Evolutionary conservation across 30 jellyfish, hydroid and myxozoan genomes (phyloP), one percentile per base, ranked within the genome.

Genomic region (Aurelia sp.): DNA sequence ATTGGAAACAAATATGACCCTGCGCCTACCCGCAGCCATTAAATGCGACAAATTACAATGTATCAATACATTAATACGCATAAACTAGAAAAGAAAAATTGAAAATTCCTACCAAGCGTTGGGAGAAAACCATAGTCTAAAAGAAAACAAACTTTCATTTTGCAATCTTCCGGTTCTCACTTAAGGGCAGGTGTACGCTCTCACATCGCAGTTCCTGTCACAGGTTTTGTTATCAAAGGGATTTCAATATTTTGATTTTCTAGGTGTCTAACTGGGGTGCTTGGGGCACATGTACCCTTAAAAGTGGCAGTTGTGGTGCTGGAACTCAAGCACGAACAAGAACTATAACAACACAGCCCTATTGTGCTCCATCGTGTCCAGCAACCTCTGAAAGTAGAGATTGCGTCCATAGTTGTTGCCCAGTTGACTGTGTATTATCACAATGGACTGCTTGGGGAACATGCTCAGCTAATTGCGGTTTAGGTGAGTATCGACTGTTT

Each of bases 381-480:
- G 80, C 82, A 17, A 62, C 91, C 8, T 40, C 84, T 3, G 88
- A 91, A 17, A 67, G 41, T 24, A 63, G 93, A 66, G n/a, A 72
- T 53, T 91, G 98, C 72, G 83, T 78, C 27, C 98, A 91, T 67
- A 91, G 98, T 50, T 91, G 98, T 76, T 91, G 98, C 71, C 98
- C 98, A 13, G 96, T 80, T 5, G 67, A 85, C 70, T 91, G 98
- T 51, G 88, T 67, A 13, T 69, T 75, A 63, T 69, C 96, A 21
- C 78, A 53, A 50, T 91, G 98, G 98, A 65, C 93, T 22, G 78
- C 90, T 27, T 91, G 98, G 98, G 85, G 96, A 19, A 69, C 47
- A 50, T 91, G 98, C 63, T 81, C 98, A 3, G 91, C 88, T 3
- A 76, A 86, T 40, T 91, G 98, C 63, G 98, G 98, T 40, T n/a